Evolutionary conservation across 2,113 vertebrate genomes (phyloP).

Genomic region (Capreolus pygargus): DNA sequence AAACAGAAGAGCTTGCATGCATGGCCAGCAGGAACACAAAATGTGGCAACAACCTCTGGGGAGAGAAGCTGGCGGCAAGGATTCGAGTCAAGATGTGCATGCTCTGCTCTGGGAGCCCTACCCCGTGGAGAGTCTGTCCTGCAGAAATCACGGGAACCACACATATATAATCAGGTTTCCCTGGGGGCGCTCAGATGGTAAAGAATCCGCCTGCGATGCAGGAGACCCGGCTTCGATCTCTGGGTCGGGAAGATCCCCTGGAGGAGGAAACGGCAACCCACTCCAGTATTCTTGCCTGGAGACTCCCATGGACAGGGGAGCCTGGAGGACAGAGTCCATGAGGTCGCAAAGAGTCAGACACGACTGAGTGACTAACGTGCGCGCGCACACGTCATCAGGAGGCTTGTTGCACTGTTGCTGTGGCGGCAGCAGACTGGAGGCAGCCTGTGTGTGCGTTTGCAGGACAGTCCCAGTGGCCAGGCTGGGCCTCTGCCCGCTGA

Average conservation of each 20-base stretch:
- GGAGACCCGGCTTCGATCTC: background rate
- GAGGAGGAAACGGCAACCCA: background rate
- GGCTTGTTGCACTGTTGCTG: fast-evolving
- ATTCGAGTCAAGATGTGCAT: fast-evolving
- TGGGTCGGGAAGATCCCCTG: background rate
- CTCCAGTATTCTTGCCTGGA: background rate
- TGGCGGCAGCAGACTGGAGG: fast-evolving
- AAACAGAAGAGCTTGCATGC: too few species aligned
- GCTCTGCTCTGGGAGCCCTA: fast-evolving
- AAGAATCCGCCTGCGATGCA: background rate
- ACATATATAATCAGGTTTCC: background rate
- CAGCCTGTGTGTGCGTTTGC: fast-evolving
- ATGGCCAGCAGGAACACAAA: background rate
- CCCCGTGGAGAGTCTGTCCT: background rate
- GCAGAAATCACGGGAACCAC: background rate
- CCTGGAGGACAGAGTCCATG: background rate
- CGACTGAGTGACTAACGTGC: fast-evolving
- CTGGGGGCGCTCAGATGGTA: background rate
- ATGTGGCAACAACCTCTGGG: background rate
- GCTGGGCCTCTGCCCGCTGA: background rate
- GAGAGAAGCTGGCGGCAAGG: fast-evolving
- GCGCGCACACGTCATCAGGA: fast-evolving
- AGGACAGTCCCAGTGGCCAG: background rate
- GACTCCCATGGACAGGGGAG: background rate
- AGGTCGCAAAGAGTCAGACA: background rate